Conservation (phyloP, 1,140 invertebrate species). For the Galendromus occidentalis region DNA sequence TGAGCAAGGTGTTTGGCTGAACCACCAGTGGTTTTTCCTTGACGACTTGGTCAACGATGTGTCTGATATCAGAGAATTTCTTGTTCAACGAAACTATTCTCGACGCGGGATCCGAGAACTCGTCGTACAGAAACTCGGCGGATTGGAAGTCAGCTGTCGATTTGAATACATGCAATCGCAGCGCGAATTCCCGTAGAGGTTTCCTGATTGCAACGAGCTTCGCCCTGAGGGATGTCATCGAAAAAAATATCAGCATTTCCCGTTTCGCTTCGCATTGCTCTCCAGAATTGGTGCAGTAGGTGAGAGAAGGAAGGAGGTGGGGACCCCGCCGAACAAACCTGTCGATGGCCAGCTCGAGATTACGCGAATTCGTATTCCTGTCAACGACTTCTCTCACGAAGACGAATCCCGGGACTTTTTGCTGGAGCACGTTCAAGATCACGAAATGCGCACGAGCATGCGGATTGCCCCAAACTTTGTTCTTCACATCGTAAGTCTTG, state of each 20-base stretch:
- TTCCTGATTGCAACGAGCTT: slow-evolving; percentile 45
- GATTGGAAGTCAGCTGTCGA: slow-evolving; percentile 54
- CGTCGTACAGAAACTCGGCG: slow-evolving; percentile 51
- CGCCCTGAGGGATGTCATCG: neutral
- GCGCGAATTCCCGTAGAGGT: slow-evolving; percentile 48
- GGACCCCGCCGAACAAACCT: too few species aligned
- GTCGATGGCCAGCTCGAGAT: slow-evolving; percentile 44
- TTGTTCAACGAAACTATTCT: neutral
- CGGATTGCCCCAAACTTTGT: slow-evolving; percentile 66
- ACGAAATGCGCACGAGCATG: slow-evolving; percentile 73
- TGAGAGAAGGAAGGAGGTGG: too few species aligned
- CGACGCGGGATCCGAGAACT: slow-evolving; percentile 53
- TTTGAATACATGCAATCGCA: slow-evolving; percentile 46
- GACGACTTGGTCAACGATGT: neutral
- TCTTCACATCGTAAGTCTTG: slow-evolving; percentile 73
- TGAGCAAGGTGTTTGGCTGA: neutral
- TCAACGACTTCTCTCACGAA: slow-evolving; percentile 41
- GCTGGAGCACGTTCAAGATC: slow-evolving; percentile 58
- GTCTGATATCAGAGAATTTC: neutral
- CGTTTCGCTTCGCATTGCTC: too few species aligned
- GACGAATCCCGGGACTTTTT: slow-evolving; percentile 63
- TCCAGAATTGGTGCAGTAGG: too few species aligned
- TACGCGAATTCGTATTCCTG: slow-evolving; percentile 28
- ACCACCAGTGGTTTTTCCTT: neutral
- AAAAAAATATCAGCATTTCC: slow-evolving; percentile 37